These are phyloP conservation scores for Meganola albula DNA, from an alignment of 2,888 invertebrate species.

Conservation along the genomic window DNA sequence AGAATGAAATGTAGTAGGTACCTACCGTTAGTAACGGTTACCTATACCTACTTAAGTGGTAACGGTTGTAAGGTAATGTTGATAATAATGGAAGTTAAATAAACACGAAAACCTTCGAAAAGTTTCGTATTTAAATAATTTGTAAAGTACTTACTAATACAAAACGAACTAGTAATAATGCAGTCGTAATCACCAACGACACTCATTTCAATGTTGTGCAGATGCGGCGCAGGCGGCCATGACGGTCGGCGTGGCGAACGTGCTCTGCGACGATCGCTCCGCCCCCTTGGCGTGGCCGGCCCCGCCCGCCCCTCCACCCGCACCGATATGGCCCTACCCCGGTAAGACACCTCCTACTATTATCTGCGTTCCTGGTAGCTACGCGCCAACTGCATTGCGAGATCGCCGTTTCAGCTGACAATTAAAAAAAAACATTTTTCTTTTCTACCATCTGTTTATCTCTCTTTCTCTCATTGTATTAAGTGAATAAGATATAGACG, in stretches of 20 bases:
- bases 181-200: no score
- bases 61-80: no score
- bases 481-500: slow-evolving; percentile 27
- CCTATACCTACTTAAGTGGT: no score
- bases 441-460: slow-evolving; percentile 9
- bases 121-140: no score
- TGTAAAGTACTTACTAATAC: no score
- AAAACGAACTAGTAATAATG: no score
- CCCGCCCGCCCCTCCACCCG: slow-evolving; percentile 78
- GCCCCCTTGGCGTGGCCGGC: slow-evolving; percentile 78
- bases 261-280: slow-evolving; percentile 81
- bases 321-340: slow-evolving; percentile 90
- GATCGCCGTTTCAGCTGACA: slow-evolving; percentile 52
- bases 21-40: no score
- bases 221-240: slow-evolving; percentile 82
- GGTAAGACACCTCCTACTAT: slow-evolving; percentile 71
- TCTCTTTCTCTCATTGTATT: slow-evolving; percentile 9
- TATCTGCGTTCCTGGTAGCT: slow-evolving; percentile 71
- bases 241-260: slow-evolving; percentile 81
- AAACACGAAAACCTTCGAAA: no score
- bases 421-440: slow-evolving; percentile 9
- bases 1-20: no score
- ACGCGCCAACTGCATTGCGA: slow-evolving; percentile 76
- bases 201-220: slow-evolving; percentile 69
- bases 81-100: no score